These are phyloP conservation scores for Myotis lucifugus DNA, from an alignment of 2,113 vertebrate genomes.

Conservation along the genomic window DNA sequence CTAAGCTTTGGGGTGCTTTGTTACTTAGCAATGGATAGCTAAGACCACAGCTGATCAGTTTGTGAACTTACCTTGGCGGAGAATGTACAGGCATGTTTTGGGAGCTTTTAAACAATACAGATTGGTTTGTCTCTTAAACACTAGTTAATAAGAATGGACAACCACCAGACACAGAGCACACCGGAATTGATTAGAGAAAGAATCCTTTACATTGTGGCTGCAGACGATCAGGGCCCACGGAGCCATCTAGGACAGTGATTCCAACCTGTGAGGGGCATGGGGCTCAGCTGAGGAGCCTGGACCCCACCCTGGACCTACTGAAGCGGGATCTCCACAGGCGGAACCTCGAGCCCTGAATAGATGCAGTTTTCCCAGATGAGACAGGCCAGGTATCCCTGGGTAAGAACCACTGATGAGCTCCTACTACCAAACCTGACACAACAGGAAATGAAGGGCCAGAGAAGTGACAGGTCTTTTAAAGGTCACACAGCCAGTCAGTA, in stretches of 20 bases:
- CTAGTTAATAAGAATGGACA: background rate
- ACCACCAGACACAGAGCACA: background rate
- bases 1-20: background rate
- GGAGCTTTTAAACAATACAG: background rate
- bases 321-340: background rate
- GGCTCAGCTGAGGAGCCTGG: background rate
- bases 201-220: background rate
- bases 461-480: background rate
- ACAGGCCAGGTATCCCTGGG: fast-evolving
- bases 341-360: background rate
- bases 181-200: background rate
- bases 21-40: background rate
- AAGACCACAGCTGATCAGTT: background rate
- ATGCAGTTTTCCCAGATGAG: background rate
- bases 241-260: background rate
- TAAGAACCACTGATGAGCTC: background rate
- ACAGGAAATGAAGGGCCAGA: background rate
- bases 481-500: background rate
- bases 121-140: background rate
- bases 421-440: background rate
- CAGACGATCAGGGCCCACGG: background rate
- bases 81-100: background rate
- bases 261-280: background rate
- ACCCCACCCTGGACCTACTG: background rate
- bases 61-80: background rate